Base-by-base conservation (phyloP, 2,797 vertebrate species). In the Hephaestus fuliginosus region DNA sequence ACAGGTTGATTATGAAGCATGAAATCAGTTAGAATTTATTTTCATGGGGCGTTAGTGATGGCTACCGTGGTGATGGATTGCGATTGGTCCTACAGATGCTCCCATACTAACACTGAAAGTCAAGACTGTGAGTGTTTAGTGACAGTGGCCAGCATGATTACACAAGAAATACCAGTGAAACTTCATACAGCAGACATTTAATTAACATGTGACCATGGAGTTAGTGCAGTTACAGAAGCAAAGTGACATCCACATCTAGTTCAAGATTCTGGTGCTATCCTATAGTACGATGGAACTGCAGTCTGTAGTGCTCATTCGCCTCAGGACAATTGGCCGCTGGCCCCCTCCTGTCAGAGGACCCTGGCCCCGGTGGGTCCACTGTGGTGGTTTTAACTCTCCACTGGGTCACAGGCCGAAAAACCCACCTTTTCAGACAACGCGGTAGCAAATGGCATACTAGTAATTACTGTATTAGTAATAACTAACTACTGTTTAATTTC, bases 21-120 rank as follows among this genome's bases (percentile, higher is more conserved):
- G 85, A 88, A 86, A 83, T 33, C 76, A 69, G 70, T 80, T n/a
- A 48, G 72, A 78, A 85, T 71, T 60, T 0, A 81, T 89, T 88
- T 91, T 56, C 76, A 85, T 22, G 76, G 68, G 11, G 53, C 3
- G 18, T 85, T 81, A 76, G 75, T 74, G 70, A 74, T 1, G 13
- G 78, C 12, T 61, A 33, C 48, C n/a, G 3, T 79, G 56, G 53
- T 61, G 83, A 86, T 91, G 53, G 74, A 89, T 86, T 80, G 68
- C 28, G 57, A 74, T 51, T 30, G 80, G 56, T 75, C 33, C 58
- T 33, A 36, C 55, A 66, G 67, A 70, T 70, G 62, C 15, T 41
- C 49, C 68, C 65, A 56, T 74, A 56, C 52, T 78, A 72, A 81
- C 64, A 46, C 7, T 80, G 81, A 77, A 78, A 67, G 73, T 70